Percentiles rank a stretch among this genome's conserved stretches.
phyloP scores from a whole-genome alignment of 2,888 invertebrate species.

The Drosophila phalerata region DNA sequence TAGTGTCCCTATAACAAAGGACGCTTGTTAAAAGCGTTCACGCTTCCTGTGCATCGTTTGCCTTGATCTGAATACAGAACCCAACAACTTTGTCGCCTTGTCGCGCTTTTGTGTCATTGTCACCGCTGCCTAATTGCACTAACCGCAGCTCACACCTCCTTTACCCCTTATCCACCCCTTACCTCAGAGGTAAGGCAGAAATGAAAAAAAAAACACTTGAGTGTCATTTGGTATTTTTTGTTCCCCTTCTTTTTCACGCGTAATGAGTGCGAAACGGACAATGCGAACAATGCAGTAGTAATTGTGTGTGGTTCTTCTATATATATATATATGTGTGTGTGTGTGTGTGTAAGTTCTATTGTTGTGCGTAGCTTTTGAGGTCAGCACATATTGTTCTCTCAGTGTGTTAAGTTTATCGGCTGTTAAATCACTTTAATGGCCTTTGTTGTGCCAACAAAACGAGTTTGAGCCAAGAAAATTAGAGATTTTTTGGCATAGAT shows the following conservation, averaged over 20 bases:
- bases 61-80: constrained; percentile 13
- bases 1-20: constrained; percentile 57
- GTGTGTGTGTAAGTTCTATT: constrained; percentile 46
- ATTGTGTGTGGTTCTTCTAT: constrained; percentile 67
- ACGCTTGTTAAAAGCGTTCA: constrained; percentile 64
- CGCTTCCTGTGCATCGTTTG: constrained; percentile 51
- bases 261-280: constrained; percentile 60
- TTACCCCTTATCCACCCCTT: not conserved
- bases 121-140: constrained; percentile 77
- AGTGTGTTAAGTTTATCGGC: constrained; percentile 68
- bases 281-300: constrained; percentile 72
- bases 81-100: constrained; percentile 59
- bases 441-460: constrained; percentile 44
- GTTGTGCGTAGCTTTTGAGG: constrained; percentile 61
- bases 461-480: constrained; percentile 6
- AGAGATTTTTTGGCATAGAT: constrained; percentile 10
- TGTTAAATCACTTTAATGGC: constrained; percentile 77
- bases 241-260: constrained; percentile 39
- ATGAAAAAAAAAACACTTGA: constrained; percentile 65
- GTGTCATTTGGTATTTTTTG: constrained; percentile 52
- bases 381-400: constrained; percentile 58
- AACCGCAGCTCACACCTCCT: constrained; percentile 56
- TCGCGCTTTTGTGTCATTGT: constrained; percentile 80
- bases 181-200: constrained; percentile 4
- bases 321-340: constrained; percentile 17